Evolutionary conservation across 2,888 invertebrate genomes (phyloP).

Genomic region (Plagodis pulveraria): DNA sequence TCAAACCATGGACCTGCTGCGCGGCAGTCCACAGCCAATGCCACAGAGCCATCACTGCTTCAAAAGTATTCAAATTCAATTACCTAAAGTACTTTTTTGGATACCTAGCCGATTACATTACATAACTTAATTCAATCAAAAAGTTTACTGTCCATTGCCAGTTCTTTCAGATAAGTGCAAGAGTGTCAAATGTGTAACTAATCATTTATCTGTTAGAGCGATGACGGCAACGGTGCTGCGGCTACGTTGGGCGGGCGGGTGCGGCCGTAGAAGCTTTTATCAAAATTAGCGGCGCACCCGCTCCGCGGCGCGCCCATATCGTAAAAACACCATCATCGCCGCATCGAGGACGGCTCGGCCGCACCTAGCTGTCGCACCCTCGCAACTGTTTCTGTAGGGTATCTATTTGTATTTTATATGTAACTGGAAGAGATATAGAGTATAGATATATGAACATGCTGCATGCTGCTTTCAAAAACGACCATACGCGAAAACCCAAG

Average conservation of each 20-base stretch:
- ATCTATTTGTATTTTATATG: slow-evolving; percentile 19
- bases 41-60: too few relatives aligned
- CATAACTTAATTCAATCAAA: too few relatives aligned
- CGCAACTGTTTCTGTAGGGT: slow-evolving; percentile 57
- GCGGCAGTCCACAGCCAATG: too few relatives aligned
- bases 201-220: slow-evolving; percentile 56
- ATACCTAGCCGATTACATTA: too few relatives aligned
- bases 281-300: slow-evolving; percentile 82
- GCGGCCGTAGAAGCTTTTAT: slow-evolving; percentile 83
- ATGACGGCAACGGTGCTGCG: slow-evolving; percentile 45
- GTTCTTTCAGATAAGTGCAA: not conserved
- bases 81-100: too few relatives aligned
- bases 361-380: slow-evolving; percentile 76
- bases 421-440: not conserved
- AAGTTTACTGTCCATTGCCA: too few relatives aligned
- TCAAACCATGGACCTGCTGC: too few relatives aligned
- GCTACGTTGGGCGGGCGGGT: slow-evolving; percentile 52
- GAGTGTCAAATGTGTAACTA: slow-evolving; percentile 1
- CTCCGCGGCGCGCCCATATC: slow-evolving; percentile 74
- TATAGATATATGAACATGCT: not conserved
- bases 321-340: slow-evolving; percentile 79
- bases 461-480: too few relatives aligned
- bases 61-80: too few relatives aligned
- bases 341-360: slow-evolving; percentile 69
- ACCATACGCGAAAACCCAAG: too few relatives aligned